phyloP scores from a whole-genome alignment of 2,113 vertebrate species.

The Ctenodactylus gundi region DNA sequence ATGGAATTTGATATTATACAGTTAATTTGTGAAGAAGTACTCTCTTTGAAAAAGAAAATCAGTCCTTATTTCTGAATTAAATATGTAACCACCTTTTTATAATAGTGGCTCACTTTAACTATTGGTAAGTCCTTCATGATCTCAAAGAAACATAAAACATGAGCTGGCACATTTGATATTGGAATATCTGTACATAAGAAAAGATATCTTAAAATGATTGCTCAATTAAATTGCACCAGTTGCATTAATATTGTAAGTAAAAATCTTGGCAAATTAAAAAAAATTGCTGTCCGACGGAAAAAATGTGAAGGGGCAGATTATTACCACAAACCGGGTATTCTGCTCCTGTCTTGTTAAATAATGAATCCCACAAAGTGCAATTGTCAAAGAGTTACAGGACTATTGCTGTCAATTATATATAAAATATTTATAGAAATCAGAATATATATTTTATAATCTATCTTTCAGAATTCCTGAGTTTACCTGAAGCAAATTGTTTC shows the following conservation, averaged over 20 bases:
- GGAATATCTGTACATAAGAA: not conserved
- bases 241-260: not conserved
- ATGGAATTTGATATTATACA: conserved; percentile 48
- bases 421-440: not conserved
- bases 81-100: not conserved
- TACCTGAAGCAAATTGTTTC: not conserved
- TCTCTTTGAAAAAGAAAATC: conserved; percentile 48
- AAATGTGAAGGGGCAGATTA: not conserved
- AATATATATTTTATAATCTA: not conserved
- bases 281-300: not conserved
- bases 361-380: not conserved
- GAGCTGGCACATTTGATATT: not conserved
- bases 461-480: not conserved
- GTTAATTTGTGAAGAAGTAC: conserved; percentile 32
- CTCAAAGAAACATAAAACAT: not conserved
- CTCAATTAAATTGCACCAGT: not conserved
- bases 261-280: not conserved
- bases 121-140: not conserved
- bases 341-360: not conserved
- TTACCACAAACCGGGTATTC: not conserved
- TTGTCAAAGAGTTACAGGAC: not conserved
- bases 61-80: conserved; percentile 51
- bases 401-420: not conserved
- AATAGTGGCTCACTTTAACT: not conserved
- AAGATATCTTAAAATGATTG: not conserved